Evolutionary conservation across 2,797 vertebrate species (phyloP).

Genomic region (Hippopotamyrus pictus): DNA sequence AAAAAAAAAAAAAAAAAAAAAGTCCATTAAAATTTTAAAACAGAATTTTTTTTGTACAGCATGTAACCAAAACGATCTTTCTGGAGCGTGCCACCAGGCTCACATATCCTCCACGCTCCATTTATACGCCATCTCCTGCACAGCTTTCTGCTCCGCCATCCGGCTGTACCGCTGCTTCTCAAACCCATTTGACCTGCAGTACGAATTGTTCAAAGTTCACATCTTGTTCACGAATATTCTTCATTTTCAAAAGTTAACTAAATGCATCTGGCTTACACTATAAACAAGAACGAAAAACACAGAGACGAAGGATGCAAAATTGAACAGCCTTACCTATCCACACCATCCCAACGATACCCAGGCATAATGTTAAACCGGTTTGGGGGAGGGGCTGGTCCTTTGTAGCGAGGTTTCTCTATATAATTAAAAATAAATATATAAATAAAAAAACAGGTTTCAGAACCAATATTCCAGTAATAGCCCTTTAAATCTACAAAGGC

Average conservation of each 20-base stretch:
- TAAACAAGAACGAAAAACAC: background rate
- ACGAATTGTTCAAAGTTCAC: background rate
- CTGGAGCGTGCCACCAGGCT: background rate
- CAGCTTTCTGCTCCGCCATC: constrained; percentile 80
- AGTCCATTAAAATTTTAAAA: background rate
- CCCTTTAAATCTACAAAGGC: background rate
- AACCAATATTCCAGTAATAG: background rate
- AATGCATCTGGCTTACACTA: background rate
- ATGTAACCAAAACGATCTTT: background rate
- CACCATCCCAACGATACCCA: constrained; percentile 94
- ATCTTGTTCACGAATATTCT: background rate
- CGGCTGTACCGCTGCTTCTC: constrained; percentile 84
- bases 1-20: background rate
- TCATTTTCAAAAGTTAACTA: background rate
- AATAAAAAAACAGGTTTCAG: background rate
- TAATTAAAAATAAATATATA: background rate
- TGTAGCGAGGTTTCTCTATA: constrained; percentile 79
- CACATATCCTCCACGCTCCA: constrained; percentile 99
- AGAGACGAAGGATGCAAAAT: background rate
- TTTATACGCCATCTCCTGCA: constrained; percentile 88
- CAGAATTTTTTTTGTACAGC: background rate
- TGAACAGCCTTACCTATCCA: constrained; percentile 73
- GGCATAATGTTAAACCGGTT: constrained; percentile 90
- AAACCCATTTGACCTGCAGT: constrained; percentile 85
- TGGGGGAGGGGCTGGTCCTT: constrained; percentile 79